A percentile compares a stretch with the other conserved stretches of the same genome.
These are phyloP conservation scores for Anthopleura sola DNA, from an alignment of 64 coral and sea anemone species.

Conservation along the genomic window DNA sequence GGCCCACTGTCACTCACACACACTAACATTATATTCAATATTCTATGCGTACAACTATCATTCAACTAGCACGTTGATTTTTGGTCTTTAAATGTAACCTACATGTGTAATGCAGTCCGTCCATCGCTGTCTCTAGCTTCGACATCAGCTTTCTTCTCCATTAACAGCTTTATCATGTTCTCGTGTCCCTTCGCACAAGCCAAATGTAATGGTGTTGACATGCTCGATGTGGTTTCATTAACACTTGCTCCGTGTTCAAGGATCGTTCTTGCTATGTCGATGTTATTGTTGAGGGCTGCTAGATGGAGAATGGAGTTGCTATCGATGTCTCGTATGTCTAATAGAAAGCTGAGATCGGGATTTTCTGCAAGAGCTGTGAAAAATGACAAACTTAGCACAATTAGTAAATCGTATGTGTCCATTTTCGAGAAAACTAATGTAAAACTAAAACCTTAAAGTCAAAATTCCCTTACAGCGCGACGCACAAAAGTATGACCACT, in stretches of 20 bases:
- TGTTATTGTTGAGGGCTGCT: conserved; percentile 11
- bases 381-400: too few species aligned
- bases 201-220: conserved; percentile 11
- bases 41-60: too few species aligned
- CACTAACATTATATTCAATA: too few species aligned
- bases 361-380: too few species aligned
- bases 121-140: conserved; percentile 35
- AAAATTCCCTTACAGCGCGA: too few species aligned
- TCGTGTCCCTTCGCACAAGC: neutral
- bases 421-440: too few species aligned
- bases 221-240: neutral
- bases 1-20: too few species aligned
- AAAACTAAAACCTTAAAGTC: too few species aligned
- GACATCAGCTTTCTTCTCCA: conserved; percentile 22
- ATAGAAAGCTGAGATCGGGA: neutral
- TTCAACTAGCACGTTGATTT: too few species aligned
- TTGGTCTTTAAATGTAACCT: too few species aligned
- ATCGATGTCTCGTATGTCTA: neutral
- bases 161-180: conserved; percentile 19
- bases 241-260: conserved; percentile 3
- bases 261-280: neutral
- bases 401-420: too few species aligned
- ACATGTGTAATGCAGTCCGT: conserved; percentile 46
- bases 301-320: conserved; percentile 38
- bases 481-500: too few species aligned